Conservation (phyloP, 2,888 invertebrate genomes). For the Dryobotodes eremita region DNA sequence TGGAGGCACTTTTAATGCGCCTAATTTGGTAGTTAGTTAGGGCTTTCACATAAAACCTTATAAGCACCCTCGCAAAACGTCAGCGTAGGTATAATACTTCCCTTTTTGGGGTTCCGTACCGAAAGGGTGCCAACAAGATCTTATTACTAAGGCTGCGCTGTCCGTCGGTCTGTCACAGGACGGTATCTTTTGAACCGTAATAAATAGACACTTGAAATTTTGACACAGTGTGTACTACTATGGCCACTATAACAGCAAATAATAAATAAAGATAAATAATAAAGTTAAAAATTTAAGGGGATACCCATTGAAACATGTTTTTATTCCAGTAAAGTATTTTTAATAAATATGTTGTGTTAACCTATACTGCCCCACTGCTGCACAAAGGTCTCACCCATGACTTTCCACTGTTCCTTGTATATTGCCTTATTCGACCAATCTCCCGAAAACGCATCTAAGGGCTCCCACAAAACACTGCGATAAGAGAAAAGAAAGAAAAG, state of each 20-base stretch:
- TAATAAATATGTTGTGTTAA: no score
- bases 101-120: neutral
- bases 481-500: no score
- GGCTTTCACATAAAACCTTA: slow-evolving; percentile 1
- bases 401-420: neutral
- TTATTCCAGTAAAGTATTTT: no score
- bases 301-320: no score
- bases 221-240: no score
- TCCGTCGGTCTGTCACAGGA: neutral
- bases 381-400: neutral
- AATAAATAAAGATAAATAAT: no score
- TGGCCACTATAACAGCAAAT: no score
- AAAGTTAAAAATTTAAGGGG: no score
- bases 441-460: no score
- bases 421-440: neutral
- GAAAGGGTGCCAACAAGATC: neutral
- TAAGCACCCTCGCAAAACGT: neutral
- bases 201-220: neutral
- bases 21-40: neutral
- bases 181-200: neutral
- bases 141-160: neutral
- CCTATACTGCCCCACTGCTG: no score
- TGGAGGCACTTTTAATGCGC: neutral
- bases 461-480: no score
- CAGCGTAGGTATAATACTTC: neutral